Conservation (phyloP, 2,113 vertebrate species). For the Anarhynchus alexandrinus region DNA sequence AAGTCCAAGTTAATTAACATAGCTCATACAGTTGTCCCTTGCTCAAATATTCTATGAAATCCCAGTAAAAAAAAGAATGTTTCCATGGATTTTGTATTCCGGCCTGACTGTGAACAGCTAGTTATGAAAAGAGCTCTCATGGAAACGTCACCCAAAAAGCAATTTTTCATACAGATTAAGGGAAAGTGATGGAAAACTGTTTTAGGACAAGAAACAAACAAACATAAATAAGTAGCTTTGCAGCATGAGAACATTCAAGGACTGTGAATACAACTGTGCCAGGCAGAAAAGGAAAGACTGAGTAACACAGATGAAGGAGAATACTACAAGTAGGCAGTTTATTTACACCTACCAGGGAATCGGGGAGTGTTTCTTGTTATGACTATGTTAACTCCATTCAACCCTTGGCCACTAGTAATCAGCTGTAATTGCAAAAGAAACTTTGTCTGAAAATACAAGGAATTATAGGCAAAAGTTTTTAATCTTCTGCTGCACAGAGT, state of each 20-base stretch:
- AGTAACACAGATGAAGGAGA: neutral
- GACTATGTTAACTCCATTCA: neutral
- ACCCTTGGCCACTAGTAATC: neutral
- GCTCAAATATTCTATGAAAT: neutral
- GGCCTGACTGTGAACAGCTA: neutral
- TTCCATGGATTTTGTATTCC: neutral
- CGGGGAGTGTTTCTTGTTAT: neutral
- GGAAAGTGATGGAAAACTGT: neutral
- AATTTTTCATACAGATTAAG: neutral
- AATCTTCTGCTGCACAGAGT: neutral
- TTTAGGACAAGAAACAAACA: neutral
- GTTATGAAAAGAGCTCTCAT: neutral
- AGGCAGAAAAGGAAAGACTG: neutral
- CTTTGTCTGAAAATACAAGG: neutral
- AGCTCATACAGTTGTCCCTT: neutral
- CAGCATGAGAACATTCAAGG: neutral
- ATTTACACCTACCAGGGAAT: neutral
- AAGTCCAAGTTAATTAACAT: neutral
- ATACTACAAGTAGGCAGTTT: neutral
- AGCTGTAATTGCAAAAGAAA: slow-evolving; percentile 1
- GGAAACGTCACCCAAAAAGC: neutral
- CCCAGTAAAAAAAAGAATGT: neutral
- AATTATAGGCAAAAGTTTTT: neutral
- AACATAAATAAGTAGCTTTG: neutral
- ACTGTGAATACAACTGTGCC: neutral